phyloP scores from a whole-genome alignment of 2,113 vertebrate species.

The Menidia beryllina region DNA sequence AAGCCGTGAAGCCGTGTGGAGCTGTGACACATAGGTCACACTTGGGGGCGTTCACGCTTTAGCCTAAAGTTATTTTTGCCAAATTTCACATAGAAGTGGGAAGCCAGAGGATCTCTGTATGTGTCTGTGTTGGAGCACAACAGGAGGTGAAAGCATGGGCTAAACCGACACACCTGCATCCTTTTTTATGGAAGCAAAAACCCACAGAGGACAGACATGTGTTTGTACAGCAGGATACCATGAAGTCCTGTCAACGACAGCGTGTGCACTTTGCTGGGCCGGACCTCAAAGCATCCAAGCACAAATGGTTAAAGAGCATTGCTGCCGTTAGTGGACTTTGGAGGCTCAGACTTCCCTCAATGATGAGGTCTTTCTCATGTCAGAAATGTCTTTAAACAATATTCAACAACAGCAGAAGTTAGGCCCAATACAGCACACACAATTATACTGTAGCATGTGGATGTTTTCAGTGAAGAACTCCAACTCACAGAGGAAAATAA shows the following conservation, averaged over 20 bases:
- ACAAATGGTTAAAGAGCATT: slow-evolving; percentile 52
- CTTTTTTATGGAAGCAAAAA: slow-evolving; percentile 69
- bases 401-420: no score
- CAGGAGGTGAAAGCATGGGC: slow-evolving; percentile 40
- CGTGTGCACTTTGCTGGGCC: slow-evolving; percentile 39
- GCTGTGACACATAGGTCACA: slow-evolving; percentile 27
- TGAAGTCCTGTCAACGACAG: slow-evolving; percentile 52
- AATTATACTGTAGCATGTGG: no score
- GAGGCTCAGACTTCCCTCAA: slow-evolving; percentile 19
- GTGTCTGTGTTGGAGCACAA: slow-evolving; percentile 24
- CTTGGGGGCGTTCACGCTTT: slow-evolving; percentile 11
- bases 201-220: slow-evolving; percentile 42
- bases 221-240: slow-evolving; percentile 45
- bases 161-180: slow-evolving; percentile 66
- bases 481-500: neutral
- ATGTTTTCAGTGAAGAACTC: no score
- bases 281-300: slow-evolving; percentile 32
- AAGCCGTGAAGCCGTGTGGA: no score
- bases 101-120: slow-evolving; percentile 17
- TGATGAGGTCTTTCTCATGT: slow-evolving; percentile 26
- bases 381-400: slow-evolving; percentile 1
- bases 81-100: slow-evolving; percentile 9
- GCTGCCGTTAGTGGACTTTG: slow-evolving; percentile 25
- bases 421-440: no score
- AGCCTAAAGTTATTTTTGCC: slow-evolving; percentile 42